phyloP scores from a whole-genome alignment of 1,140 invertebrate genomes.

The Scaptomyza montana region DNA sequence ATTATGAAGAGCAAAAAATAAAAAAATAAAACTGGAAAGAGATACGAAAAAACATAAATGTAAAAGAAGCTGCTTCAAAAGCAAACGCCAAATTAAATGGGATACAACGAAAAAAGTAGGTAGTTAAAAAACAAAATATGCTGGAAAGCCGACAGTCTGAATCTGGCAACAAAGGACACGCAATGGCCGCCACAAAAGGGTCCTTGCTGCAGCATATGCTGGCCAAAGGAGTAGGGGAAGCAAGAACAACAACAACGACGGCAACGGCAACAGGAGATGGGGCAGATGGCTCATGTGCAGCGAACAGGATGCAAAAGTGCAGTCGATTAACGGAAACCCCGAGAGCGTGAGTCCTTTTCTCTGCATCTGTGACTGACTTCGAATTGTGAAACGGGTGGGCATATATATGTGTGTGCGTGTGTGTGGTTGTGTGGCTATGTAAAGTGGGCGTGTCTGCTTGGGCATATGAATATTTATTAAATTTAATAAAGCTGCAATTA shows the following conservation, averaged over 20 bases:
- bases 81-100: slow-evolving; percentile 73
- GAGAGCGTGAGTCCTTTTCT: slow-evolving; percentile 33
- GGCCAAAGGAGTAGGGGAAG: slow-evolving; percentile 5
- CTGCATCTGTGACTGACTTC: slow-evolving; percentile 12
- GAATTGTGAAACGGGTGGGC: neutral
- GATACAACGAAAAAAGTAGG: slow-evolving; percentile 38
- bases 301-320: slow-evolving; percentile 74
- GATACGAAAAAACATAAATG: slow-evolving; percentile 26
- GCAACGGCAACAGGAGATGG: neutral
- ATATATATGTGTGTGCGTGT: too few relatives aligned
- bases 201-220: slow-evolving; percentile 31
- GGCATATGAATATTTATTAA: slow-evolving; percentile 77
- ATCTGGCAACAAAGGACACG: slow-evolving; percentile 57
- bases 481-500: slow-evolving; percentile 75
- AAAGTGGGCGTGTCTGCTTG: slow-evolving; percentile 21
- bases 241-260: too few relatives aligned
- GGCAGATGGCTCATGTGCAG: slow-evolving; percentile 40
- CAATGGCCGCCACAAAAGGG: slow-evolving; percentile 30
- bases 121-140: neutral
- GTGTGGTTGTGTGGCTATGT: slow-evolving; percentile 37
- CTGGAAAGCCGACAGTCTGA: slow-evolving; percentile 25
- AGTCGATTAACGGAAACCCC: slow-evolving; percentile 72
- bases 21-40: neutral
- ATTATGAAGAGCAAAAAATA: slow-evolving; percentile 48
- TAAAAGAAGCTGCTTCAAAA: slow-evolving; percentile 42